phyloP scores from a whole-genome alignment of 2,888 invertebrate species.

The Apamea epomidion region DNA sequence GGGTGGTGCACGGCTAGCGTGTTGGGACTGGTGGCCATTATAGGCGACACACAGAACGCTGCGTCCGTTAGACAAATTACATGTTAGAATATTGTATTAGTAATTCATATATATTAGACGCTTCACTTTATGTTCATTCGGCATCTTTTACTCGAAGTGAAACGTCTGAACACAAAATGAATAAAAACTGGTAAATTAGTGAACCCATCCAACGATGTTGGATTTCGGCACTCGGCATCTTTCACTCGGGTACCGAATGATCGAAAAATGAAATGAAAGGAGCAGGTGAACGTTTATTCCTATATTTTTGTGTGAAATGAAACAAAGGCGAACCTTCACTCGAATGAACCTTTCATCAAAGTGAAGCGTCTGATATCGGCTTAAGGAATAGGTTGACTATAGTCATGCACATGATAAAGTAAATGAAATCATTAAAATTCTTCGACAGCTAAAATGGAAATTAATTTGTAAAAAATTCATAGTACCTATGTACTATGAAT shows the following conservation, averaged over 20 bases:
- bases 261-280: neutral
- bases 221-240: no score
- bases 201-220: neutral
- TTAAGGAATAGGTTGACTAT: neutral
- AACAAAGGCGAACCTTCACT: neutral
- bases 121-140: neutral
- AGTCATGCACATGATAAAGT: neutral
- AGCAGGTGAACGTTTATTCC: no score
- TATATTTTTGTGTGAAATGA: neutral
- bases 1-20: slow-evolving; percentile 92
- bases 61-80: slow-evolving; percentile 86
- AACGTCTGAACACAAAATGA: neutral
- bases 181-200: neutral
- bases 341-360: no score
- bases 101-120: neutral
- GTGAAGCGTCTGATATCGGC: neutral
- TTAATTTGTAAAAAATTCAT: no score
- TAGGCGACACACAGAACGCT: slow-evolving; percentile 93
- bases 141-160: neutral
- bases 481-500: no score
- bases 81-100: slow-evolving; percentile 32
- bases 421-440: neutral
- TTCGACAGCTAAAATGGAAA: neutral
- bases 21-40: slow-evolving; percentile 92
- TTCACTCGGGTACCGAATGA: neutral